Conservation (phyloP, 1,140 invertebrate genomes). For the Caenorhabditis inopinata region DNA sequence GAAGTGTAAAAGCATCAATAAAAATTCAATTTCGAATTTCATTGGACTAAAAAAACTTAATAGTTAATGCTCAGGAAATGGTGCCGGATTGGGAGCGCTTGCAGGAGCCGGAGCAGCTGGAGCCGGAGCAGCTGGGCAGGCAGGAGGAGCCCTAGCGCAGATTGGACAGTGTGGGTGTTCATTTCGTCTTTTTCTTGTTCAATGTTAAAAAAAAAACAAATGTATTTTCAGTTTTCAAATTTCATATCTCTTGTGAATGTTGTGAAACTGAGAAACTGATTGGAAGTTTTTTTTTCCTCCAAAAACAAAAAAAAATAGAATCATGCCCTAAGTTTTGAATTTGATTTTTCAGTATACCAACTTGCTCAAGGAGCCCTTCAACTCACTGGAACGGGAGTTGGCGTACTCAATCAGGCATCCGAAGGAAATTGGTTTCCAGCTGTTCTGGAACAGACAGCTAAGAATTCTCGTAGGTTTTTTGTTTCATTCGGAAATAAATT, state of each 20-base stretch:
- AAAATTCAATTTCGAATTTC: too few relatives aligned
- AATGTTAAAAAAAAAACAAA: too few relatives aligned
- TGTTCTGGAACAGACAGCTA: constrained; percentile 53
- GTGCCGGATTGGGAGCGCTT: constrained; percentile 45
- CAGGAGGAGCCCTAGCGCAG: constrained; percentile 52
- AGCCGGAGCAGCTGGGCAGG: constrained; percentile 38
- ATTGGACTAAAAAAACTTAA: too few relatives aligned
- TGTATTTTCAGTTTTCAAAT: too few relatives aligned
- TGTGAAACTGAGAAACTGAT: too few relatives aligned
- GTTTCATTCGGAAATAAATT: too few relatives aligned
- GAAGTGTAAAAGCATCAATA: too few relatives aligned
- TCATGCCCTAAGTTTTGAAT: too few relatives aligned
- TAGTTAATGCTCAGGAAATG: not conserved
- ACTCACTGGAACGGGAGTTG: constrained; percentile 61
- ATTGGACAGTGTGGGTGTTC: constrained; percentile 52
- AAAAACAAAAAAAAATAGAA: too few relatives aligned
- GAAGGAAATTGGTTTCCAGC: constrained; percentile 59
- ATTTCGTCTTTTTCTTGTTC: too few relatives aligned
- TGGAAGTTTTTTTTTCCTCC: too few relatives aligned
- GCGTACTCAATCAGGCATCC: constrained; percentile 61
- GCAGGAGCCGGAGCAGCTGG: constrained; percentile 39
- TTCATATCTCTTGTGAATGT: too few relatives aligned
- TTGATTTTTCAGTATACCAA: constrained; percentile 58
- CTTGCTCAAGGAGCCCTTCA: constrained; percentile 63
- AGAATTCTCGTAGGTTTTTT: constrained; percentile 20